Percentiles rank a stretch among this genome's conserved stretches.
These are phyloP conservation scores for Carterocephalus palaemon DNA, from an alignment of 2,888 invertebrate genomes.

Conservation along the genomic window DNA sequence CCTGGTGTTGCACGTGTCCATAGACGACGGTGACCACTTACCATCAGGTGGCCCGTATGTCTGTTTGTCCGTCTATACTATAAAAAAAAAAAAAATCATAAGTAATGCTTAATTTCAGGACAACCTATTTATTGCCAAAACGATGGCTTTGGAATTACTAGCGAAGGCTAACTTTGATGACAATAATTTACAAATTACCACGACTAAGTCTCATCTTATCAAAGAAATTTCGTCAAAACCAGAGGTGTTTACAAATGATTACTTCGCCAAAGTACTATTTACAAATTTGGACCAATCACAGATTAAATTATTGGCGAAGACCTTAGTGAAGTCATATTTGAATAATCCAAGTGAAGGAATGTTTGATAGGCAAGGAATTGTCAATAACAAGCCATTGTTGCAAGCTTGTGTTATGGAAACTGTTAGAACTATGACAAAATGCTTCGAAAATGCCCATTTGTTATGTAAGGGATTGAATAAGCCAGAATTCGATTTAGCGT, in stretches of 20 bases:
- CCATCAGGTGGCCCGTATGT: too few species aligned
- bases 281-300: conserved; percentile 51
- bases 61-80: too few species aligned
- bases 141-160: conserved; percentile 48
- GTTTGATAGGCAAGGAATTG: conserved; percentile 44
- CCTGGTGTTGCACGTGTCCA: too few species aligned
- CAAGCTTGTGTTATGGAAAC: conserved; percentile 55
- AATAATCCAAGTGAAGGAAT: conserved; percentile 39
- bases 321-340: conserved; percentile 47
- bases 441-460: conserved; percentile 49
- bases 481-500: conserved; percentile 48
- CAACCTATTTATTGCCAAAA: conserved; percentile 54
- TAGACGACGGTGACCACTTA: too few species aligned
- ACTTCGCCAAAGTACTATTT: conserved; percentile 49
- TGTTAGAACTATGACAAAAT: conserved; percentile 49
- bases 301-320: conserved; percentile 52
- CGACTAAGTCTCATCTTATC: conserved; percentile 40
- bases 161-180: conserved; percentile 33
- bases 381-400: conserved; percentile 49
- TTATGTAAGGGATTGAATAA: conserved; percentile 53
- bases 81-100: neutral
- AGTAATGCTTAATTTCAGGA: conserved; percentile 52
- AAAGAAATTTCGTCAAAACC: conserved; percentile 46
- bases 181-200: conserved; percentile 35
- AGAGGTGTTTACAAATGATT: conserved; percentile 42